phyloP scores from a whole-genome alignment of 2,113 vertebrate genomes.

The Pseudopipra pipra region DNA sequence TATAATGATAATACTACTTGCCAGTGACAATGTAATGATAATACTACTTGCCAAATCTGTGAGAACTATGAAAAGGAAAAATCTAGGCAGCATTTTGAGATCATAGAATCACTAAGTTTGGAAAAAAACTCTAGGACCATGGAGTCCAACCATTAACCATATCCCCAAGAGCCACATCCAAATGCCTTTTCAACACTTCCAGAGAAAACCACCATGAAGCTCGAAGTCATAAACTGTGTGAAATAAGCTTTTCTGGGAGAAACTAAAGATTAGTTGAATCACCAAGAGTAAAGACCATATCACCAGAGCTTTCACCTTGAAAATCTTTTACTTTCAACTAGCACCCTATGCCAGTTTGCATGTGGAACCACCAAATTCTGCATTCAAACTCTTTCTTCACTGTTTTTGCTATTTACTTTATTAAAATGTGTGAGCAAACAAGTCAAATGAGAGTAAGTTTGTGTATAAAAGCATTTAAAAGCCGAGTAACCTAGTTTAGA shows the following conservation, averaged over 20 bases:
- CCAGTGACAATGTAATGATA: neutral
- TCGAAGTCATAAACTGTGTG: neutral
- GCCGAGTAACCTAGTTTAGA: neutral
- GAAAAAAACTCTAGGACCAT: neutral
- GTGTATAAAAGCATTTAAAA: neutral
- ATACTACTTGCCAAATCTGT: neutral
- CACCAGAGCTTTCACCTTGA: neutral
- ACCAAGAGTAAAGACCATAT: neutral
- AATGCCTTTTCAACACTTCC: neutral
- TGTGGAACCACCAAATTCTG: neutral
- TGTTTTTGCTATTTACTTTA: neutral
- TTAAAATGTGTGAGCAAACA: neutral
- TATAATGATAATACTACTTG: neutral
- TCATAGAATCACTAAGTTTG: neutral
- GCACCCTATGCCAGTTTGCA: neutral
- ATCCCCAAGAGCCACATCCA: neutral
- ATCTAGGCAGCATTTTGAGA: neutral
- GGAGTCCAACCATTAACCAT: accelerated
- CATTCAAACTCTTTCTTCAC: neutral
- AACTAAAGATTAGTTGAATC: neutral
- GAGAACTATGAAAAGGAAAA: neutral
- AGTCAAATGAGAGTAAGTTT: neutral
- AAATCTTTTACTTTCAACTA: neutral
- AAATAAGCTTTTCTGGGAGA: neutral
- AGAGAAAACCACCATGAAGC: neutral